Evolutionary conservation across 2,797 vertebrate species (phyloP).

Genomic region (Myripristis jacobus): DNA sequence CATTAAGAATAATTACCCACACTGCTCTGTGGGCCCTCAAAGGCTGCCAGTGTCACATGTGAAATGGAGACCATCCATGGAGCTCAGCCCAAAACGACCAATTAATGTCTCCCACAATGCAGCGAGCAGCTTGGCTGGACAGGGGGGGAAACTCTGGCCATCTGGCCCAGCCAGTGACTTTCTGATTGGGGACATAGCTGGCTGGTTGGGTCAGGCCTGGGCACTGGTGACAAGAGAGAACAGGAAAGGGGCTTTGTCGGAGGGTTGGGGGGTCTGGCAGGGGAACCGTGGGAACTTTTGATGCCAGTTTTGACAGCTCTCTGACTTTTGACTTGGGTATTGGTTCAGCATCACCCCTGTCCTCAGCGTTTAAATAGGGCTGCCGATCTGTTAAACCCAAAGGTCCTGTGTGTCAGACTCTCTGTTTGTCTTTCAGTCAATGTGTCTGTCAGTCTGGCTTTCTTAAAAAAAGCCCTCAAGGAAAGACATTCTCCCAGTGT

Average conservation of each 20-base stretch:
- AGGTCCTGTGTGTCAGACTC: constrained; percentile 19
- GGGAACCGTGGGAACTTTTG: constrained; percentile 71
- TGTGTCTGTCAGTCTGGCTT: constrained; percentile 3
- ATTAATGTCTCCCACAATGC: constrained; percentile 61
- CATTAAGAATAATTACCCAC: constrained; percentile 69
- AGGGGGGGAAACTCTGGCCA: constrained; percentile 27
- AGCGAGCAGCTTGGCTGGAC: constrained; percentile 24
- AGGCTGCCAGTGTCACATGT: constrained; percentile 61
- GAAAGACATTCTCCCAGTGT: constrained; percentile 10
- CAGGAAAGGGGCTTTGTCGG: constrained; percentile 12
- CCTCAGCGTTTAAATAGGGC: constrained; percentile 34
- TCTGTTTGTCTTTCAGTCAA: constrained; percentile 36
- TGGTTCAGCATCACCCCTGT: constrained; percentile 22
- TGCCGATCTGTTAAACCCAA: constrained; percentile 36
- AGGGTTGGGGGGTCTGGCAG: constrained; percentile 42
- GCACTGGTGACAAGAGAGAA: constrained; percentile 20
- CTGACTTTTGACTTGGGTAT: constrained; percentile 50
- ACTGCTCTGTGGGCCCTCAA: constrained; percentile 47
- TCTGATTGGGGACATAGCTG: constrained; percentile 57
- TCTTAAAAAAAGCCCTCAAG: constrained; percentile 12
- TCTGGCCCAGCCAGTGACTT: constrained; percentile 38
- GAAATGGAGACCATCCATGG: constrained; percentile 64
- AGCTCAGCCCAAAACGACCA: constrained; percentile 53
- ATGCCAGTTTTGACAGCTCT: constrained; percentile 57
- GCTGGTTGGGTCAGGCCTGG: constrained; percentile 52